Evolutionary conservation across 2,113 vertebrate genomes (phyloP), one percentile per base, ranked within the genome.

Genomic region (Datnioides undecimradiatus): DNA sequence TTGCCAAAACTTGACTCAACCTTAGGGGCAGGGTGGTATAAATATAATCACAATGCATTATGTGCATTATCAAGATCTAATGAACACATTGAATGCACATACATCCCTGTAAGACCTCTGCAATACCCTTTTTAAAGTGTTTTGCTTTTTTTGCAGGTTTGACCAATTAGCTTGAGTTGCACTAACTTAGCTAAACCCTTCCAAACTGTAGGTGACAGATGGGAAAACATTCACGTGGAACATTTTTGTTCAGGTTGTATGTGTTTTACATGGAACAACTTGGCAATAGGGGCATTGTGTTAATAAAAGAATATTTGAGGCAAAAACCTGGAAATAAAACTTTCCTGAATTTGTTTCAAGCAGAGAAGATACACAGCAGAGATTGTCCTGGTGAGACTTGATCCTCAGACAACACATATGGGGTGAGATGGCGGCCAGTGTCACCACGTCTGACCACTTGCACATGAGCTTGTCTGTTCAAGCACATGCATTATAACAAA

Each of bases 361-460:
- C 46, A n/a, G 38, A 52, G 43, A 59, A 23, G 31, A 58, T n/a
- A n/a, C n/a, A n/a, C n/a, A 48, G 10, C 46, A n/a, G 38, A 52
- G 43, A 59, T 21, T 25, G 52, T 67, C 17, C 23, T 73, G 62
- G 57, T 25, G 51, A 40, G 48, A 73, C 40, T 41, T 70, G 36
- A 64, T 54, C 6, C 6, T 77, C 11, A 46, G 36, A 75, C 31
- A 63, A 60, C 16, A 16, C 17, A 36, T 63, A 77, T 36, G n/a
- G 27, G 29, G 31, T 73, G 46, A 70, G 29, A 46, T 36, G 23
- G 36, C 14, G 25, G 72, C 43, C 62, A 55, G 11, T n/a, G 41
- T 58, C 58, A 31, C 12, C 6, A 19, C 62, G 48, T 68, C 10
- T 1, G n/a, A 60, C 34, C 38, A 38, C 41, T 25, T 55, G 9